Evolutionary conservation across 2,113 vertebrate genomes (phyloP).

Genomic region (Thermophis baileyi): DNA sequence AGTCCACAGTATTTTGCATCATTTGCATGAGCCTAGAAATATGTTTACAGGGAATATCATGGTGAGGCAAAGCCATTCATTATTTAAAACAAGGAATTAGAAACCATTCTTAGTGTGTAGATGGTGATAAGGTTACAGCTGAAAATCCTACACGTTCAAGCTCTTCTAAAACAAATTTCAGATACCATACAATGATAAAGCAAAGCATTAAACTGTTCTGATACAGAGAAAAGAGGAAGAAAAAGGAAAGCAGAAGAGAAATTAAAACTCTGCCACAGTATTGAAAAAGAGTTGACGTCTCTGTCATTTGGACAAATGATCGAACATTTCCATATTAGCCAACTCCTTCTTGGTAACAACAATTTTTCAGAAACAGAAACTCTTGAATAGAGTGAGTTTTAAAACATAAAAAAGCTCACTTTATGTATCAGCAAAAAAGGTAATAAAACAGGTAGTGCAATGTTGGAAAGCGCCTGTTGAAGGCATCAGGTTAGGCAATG

Average conservation of each 20-base stretch:
- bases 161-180: not conserved
- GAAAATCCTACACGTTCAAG: not conserved
- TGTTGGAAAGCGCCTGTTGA: not conserved
- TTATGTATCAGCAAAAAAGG: not conserved
- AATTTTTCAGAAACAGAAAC: not conserved
- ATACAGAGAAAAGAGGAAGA: not conserved
- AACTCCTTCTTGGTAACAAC: not conserved
- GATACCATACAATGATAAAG: not conserved
- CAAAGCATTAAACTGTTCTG: not conserved
- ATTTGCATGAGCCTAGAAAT: constrained; percentile 8
- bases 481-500: not conserved
- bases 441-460: not conserved
- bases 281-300: not conserved
- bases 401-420: not conserved
- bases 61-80: constrained; percentile 5
- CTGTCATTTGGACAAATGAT: not conserved
- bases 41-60: not conserved
- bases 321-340: not conserved
- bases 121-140: not conserved
- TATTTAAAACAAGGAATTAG: not conserved
- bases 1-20: not conserved
- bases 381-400: not conserved
- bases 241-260: not conserved
- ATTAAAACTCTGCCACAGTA: not conserved
- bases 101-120: accelerated